Evolutionary conservation across 2,888 invertebrate genomes (phyloP).

Genomic region (Sarcophaga variegata): DNA sequence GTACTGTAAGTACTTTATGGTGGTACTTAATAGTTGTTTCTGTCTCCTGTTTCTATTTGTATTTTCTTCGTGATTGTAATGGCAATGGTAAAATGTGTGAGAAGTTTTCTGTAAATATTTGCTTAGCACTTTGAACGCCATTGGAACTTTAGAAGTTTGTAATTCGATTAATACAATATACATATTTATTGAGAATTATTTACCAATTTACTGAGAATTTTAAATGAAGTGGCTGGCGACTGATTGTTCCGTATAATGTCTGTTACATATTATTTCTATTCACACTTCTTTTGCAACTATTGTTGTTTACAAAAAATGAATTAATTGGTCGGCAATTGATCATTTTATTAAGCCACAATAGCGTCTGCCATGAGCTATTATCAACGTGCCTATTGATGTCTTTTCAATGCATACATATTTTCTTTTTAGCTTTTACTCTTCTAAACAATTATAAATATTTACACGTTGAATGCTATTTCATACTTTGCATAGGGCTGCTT

Average conservation of each 20-base stretch:
- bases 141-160: not conserved
- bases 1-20: conserved; percentile 28
- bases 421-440: too few relatives aligned
- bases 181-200: not conserved
- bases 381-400: too few relatives aligned
- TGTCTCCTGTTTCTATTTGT: not conserved
- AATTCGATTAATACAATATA: conserved; percentile 23
- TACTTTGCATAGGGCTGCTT: too few relatives aligned
- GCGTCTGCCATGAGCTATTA: too few relatives aligned
- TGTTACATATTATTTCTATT: too few relatives aligned
- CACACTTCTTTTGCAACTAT: too few relatives aligned
- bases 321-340: too few relatives aligned
- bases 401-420: too few relatives aligned
- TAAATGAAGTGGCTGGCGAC: not conserved
- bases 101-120: conserved; percentile 52
- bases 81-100: conserved; percentile 33
- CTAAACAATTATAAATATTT: too few relatives aligned
- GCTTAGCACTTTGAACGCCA: conserved; percentile 30
- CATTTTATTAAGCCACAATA: too few relatives aligned
- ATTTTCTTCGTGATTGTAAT: not conserved
- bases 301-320: too few relatives aligned
- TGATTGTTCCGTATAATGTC: not conserved
- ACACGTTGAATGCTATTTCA: too few relatives aligned
- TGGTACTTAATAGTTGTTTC: conserved; percentile 39
- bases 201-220: conserved; percentile 10